Evolutionary conservation across 2,888 invertebrate genomes (phyloP), one percentile per base, ranked within the genome.

Genomic region (Dryomyza anilis): DNA sequence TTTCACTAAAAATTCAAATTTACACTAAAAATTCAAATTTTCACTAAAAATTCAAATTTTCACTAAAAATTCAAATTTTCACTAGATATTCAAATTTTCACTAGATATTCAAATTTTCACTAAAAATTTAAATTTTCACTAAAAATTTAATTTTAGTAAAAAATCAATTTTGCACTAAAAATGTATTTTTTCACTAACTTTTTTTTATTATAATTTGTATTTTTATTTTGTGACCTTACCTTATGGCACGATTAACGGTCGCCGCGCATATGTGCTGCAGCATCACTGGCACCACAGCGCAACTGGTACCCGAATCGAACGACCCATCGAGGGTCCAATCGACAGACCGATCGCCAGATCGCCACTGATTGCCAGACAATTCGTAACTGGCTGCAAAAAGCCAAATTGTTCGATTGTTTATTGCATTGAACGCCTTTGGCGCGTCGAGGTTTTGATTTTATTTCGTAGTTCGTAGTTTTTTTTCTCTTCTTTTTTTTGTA

Each of bases 371-470:
- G 39, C 3, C 8, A 7, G 39, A 39, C 50, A 50, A 50, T 59
- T 59, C 59, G 59, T 48, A 59, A 29, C 58, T 45, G 58, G 57
- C 52, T 64, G 59, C 62, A 58, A 53, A 62, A 53, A 55, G 52
- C 64, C 67, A 64, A 67, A 67, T 67, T 64, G 53, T 67, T 64
- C 67, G 64, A 67, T 67, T 64, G 67, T 67, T 65, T 67, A 67
- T 65, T 65, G 65, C 60, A 59, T 43, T 56, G 59, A 48, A 67
- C 52, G 65, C 63, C 65, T 63, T 46, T 50, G 23, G 58, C 21
- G 46, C 33, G 59, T 48, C 25, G 23, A 25, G n/a, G 23, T 25
- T 48, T 50, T 50, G n/a, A 25, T 3, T n/a, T 25, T 21, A 50
- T 50, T 7, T 23, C 25, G 14, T 23, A 25, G 25, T 25, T 14